These are phyloP conservation scores for Melanostoma scalare DNA, from an alignment of 2,888 invertebrate genomes.

Conservation along the genomic window DNA sequence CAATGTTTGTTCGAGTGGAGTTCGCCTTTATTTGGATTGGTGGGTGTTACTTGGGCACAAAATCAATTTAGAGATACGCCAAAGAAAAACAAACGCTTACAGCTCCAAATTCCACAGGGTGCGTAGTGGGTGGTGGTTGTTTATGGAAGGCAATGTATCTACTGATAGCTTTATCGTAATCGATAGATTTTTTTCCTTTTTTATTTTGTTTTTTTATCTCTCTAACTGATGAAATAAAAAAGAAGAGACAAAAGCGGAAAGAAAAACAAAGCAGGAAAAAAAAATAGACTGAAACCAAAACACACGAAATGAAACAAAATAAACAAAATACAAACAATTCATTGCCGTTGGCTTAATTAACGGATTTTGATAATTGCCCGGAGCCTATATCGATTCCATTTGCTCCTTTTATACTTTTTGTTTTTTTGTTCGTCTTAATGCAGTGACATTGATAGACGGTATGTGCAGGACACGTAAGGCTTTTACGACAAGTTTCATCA, in stretches of 20 bases:
- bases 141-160: slow-evolving; percentile 30
- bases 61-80: slow-evolving; percentile 62
- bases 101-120: slow-evolving; percentile 8
- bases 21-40: slow-evolving; percentile 42
- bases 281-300: neutral
- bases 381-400: slow-evolving; percentile 26
- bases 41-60: slow-evolving; percentile 56
- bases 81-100: slow-evolving; percentile 35
- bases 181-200: slow-evolving; percentile 31
- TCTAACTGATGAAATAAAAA: slow-evolving; percentile 15
- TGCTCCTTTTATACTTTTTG: neutral
- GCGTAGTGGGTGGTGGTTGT: neutral
- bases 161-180: slow-evolving; percentile 50
- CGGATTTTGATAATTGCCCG: slow-evolving; percentile 51
- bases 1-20: slow-evolving; percentile 42
- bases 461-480: slow-evolving; percentile 23
- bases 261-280: neutral
- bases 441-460: slow-evolving; percentile 13
- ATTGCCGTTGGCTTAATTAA: slow-evolving; percentile 58
- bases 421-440: slow-evolving; percentile 9
- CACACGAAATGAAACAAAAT: neutral
- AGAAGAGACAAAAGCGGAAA: neutral
- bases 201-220: slow-evolving; percentile 25
- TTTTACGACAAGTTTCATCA: slow-evolving; percentile 45
- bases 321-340: slow-evolving; percentile 6